phyloP scores from a whole-genome alignment of 2,888 invertebrate species.

The Oligia fasciuncula region DNA sequence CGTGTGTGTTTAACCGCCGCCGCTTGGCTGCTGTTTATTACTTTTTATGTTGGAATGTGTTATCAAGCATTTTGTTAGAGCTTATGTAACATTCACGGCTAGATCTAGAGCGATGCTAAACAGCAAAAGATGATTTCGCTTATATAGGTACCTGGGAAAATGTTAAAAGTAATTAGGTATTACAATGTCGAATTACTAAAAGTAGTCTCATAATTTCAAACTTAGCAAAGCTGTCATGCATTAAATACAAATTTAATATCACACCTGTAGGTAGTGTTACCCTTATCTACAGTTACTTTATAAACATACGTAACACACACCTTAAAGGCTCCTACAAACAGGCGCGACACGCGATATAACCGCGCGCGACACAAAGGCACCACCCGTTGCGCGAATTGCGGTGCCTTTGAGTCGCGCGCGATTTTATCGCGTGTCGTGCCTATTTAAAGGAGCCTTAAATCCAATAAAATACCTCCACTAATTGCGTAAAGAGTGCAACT shows the following conservation, averaged over 20 bases:
- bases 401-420: too few species aligned
- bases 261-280: too few species aligned
- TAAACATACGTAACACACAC: neutral
- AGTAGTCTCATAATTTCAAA: neutral
- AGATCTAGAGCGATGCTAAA: neutral
- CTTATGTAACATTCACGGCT: neutral
- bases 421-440: too few species aligned
- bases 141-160: neutral
- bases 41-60: conserved; percentile 15
- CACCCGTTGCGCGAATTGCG: too few species aligned
- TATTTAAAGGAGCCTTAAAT: too few species aligned
- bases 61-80: neutral
- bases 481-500: neutral
- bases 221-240: neutral
- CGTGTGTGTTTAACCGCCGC: conserved; percentile 1
- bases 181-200: neutral
- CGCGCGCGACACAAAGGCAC: too few species aligned
- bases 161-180: neutral
- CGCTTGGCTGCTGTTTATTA: conserved; percentile 14
- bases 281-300: too few species aligned
- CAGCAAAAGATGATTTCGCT: neutral
- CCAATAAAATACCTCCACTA: neutral
- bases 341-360: too few species aligned
- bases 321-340: too few species aligned
- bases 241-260: neutral